phyloP scores from a whole-genome alignment of 2,113 vertebrate genomes.

The Xiphophorus hellerii region DNA sequence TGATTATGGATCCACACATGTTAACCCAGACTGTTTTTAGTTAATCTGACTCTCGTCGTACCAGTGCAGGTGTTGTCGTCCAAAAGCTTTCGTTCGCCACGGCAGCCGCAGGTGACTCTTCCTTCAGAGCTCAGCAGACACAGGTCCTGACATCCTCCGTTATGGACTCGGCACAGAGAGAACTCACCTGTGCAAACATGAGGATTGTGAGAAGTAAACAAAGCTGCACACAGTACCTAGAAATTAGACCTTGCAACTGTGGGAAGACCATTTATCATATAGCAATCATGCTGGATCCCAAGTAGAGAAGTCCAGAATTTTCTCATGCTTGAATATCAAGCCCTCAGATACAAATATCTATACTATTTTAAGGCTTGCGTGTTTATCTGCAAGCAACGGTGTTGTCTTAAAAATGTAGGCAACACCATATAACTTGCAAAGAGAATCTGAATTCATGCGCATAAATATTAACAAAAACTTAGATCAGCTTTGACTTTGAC shows the following conservation, averaged over 20 bases:
- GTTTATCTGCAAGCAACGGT: too few species aligned
- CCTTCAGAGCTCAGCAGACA: conserved; percentile 92
- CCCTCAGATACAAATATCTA: background rate
- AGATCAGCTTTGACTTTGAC: background rate
- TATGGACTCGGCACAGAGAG: conserved; percentile 90
- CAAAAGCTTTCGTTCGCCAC: conserved; percentile 89
- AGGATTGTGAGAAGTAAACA: conserved; percentile 6
- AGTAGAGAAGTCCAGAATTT: background rate
- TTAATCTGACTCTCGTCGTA: conserved; percentile 49
- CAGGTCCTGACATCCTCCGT: conserved; percentile 93
- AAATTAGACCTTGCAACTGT: background rate
- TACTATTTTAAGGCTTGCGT: too few species aligned
- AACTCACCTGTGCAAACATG: conserved; percentile 84
- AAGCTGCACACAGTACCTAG: background rate
- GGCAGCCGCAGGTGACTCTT: conserved; percentile 94
- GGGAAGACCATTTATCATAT: background rate
- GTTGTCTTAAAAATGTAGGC: too few species aligned
- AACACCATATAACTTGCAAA: background rate
- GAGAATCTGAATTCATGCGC: background rate
- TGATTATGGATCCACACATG: background rate
- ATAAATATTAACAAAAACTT: background rate
- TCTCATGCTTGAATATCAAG: background rate
- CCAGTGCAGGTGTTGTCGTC: conserved; percentile 93
- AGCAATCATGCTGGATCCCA: background rate
- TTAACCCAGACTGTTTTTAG: background rate